Conservation (phyloP, 2,888 invertebrate species). For the Heliothis peltigera region DNA sequence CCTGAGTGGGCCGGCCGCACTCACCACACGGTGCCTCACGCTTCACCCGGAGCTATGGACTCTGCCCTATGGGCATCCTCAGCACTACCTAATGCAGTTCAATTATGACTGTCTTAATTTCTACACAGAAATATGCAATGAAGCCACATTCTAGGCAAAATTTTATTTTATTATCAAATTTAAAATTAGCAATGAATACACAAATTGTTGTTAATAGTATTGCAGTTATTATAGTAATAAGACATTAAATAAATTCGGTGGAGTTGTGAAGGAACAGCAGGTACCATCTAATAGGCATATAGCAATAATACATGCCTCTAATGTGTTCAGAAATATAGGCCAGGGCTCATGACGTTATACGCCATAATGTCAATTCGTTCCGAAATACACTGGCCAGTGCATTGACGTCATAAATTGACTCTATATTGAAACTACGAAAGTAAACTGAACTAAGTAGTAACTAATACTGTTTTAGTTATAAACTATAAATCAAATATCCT, state of each 20-base stretch:
- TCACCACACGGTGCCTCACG: slow-evolving; percentile 69
- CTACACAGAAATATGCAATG: slow-evolving; percentile 38
- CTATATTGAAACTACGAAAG: no score
- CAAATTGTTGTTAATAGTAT: slow-evolving; percentile 26
- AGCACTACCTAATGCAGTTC: slow-evolving; percentile 48
- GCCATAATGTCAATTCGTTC: no score
- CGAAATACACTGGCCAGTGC: no score
- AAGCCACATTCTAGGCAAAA: slow-evolving; percentile 45
- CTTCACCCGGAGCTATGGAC: slow-evolving; percentile 63
- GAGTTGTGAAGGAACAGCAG: slow-evolving; percentile 43
- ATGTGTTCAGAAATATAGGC: no score
- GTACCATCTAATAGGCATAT: slow-evolving; percentile 51
- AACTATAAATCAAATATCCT: no score
- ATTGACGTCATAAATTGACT: no score
- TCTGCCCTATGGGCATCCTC: slow-evolving; percentile 69
- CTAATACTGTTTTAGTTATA: no score
- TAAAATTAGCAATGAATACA: slow-evolving; percentile 27
- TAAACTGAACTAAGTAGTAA: no score
- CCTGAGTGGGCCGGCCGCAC: slow-evolving; percentile 36
- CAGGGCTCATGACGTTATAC: no score
- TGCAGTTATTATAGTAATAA: slow-evolving; percentile 14
- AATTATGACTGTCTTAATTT: slow-evolving; percentile 46
- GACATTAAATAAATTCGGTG: slow-evolving; percentile 32
- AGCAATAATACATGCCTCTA: slow-evolving; percentile 27
- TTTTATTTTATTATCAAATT: slow-evolving; percentile 29